phyloP scores from a whole-genome alignment of 2,113 vertebrate species.

The Phrynosoma platyrhinos region DNA sequence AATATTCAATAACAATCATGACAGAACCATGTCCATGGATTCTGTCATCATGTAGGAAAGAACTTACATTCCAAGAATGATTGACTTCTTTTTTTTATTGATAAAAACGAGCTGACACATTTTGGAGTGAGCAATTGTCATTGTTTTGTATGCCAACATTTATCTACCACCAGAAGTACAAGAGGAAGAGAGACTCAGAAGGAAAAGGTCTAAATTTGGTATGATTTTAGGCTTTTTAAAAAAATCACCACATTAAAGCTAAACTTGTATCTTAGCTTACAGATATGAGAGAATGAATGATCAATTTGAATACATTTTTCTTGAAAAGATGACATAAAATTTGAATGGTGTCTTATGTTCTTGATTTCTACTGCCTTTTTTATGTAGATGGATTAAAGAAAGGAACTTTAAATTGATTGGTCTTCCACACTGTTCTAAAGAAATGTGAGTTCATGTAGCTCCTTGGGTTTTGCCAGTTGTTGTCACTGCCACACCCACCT shows the following conservation, averaged over 20 bases:
- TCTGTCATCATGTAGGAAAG: slow-evolving; percentile 29
- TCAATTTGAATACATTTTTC: background rate
- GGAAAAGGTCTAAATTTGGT: slow-evolving; percentile 10
- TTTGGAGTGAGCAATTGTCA: slow-evolving; percentile 45
- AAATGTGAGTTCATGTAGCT: too few relatives aligned
- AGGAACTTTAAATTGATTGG: background rate
- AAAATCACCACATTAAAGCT: background rate
- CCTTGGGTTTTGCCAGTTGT: too few relatives aligned
- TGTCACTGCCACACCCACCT: too few relatives aligned
- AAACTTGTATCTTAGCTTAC: background rate
- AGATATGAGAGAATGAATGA: background rate
- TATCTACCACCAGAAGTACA: slow-evolving; percentile 37
- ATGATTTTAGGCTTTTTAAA: background rate
- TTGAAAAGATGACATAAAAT: background rate
- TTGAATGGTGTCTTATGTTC: background rate
- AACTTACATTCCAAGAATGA: slow-evolving; percentile 63
- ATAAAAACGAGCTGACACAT: slow-evolving; percentile 75
- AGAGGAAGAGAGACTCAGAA: background rate
- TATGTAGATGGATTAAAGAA: too few relatives aligned
- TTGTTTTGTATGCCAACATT: slow-evolving; percentile 42
- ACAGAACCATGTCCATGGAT: too few relatives aligned
- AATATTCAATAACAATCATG: too few relatives aligned
- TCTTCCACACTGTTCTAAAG: too few relatives aligned
- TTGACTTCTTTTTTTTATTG: slow-evolving; percentile 76
- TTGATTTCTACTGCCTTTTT: background rate